phyloP scores from a whole-genome alignment of 1,140 invertebrate genomes.

The Drosophila novamexicana region DNA sequence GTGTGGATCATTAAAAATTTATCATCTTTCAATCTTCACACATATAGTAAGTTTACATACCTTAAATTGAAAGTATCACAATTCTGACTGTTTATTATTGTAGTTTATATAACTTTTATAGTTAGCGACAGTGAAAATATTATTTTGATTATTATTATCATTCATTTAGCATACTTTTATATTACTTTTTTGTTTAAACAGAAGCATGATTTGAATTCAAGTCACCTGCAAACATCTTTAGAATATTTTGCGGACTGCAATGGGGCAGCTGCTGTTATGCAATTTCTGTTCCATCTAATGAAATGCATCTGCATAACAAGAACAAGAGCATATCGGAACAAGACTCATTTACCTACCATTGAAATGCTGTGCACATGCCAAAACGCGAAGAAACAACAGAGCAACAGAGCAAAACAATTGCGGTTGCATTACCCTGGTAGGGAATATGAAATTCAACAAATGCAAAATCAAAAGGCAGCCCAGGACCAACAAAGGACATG shows the following conservation, averaged over 20 bases:
- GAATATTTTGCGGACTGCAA: slow-evolving; percentile 1
- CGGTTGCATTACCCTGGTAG: slow-evolving; percentile 68
- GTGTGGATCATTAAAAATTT: not conserved
- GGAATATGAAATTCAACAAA: slow-evolving; percentile 53
- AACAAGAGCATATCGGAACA: slow-evolving; percentile 21
- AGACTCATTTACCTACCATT: slow-evolving; percentile 59
- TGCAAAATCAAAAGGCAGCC: slow-evolving; percentile 61
- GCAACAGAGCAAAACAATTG: slow-evolving; percentile 60
- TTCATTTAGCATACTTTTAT: not conserved
- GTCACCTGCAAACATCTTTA: slow-evolving; percentile 10
- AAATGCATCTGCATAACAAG: slow-evolving; percentile 60
- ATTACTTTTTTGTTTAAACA: too few species aligned
- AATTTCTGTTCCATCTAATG: slow-evolving; percentile 38
- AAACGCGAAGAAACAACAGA: slow-evolving; percentile 60
- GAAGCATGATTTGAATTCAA: not conserved
- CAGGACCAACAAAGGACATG: slow-evolving; percentile 57
- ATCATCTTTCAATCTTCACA: slow-evolving; percentile 11
- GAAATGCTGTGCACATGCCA: slow-evolving; percentile 73
- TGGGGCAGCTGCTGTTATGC: slow-evolving; percentile 67
- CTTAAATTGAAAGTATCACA: too few species aligned
- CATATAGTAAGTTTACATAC: too few species aligned
- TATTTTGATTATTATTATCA: too few species aligned
- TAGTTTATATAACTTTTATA: too few species aligned
- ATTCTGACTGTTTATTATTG: too few species aligned
- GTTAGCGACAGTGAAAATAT: too few species aligned